phyloP scores from a whole-genome alignment of 2,797 vertebrate species.

The Chaetophractus vellerosus region DNA sequence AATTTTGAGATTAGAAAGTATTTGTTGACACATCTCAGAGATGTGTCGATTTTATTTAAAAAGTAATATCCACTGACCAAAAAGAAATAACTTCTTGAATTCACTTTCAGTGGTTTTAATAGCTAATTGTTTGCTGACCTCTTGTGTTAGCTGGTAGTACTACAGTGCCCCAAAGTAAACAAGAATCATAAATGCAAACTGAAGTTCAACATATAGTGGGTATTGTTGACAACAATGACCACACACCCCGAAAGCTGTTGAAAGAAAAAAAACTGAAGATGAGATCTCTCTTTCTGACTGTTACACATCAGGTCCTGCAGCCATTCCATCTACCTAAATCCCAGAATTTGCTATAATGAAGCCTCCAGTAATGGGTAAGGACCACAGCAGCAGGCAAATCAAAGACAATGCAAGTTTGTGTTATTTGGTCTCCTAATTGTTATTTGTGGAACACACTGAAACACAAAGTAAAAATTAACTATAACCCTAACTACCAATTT shows the following conservation, averaged over 20 bases:
- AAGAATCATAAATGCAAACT: neutral
- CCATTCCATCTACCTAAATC: neutral
- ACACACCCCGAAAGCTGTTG: neutral
- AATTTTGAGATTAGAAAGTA: neutral
- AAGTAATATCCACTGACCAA: neutral
- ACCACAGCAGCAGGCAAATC: neutral
- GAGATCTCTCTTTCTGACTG: neutral
- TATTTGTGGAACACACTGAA: neutral
- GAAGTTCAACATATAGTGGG: neutral
- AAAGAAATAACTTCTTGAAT: neutral
- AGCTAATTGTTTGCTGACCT: slow-evolving; percentile 82
- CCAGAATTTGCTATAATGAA: neutral
- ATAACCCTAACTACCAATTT: neutral
- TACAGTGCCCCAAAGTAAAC: slow-evolving; percentile 60
- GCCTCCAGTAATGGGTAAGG: neutral
- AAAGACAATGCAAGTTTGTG: neutral
- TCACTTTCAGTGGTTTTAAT: slow-evolving; percentile 14
- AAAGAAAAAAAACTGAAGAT: neutral
- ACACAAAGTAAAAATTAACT: neutral
- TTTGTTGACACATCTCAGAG: neutral
- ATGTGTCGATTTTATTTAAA: neutral
- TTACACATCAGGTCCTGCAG: neutral
- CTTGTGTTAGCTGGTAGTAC: slow-evolving; percentile 80
- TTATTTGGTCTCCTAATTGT: neutral
- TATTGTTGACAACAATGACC: neutral